Evolutionary conservation across 2,797 vertebrate species (phyloP), one percentile per base, ranked within the genome.

Genomic region (Coregonus ussuriensis): DNA sequence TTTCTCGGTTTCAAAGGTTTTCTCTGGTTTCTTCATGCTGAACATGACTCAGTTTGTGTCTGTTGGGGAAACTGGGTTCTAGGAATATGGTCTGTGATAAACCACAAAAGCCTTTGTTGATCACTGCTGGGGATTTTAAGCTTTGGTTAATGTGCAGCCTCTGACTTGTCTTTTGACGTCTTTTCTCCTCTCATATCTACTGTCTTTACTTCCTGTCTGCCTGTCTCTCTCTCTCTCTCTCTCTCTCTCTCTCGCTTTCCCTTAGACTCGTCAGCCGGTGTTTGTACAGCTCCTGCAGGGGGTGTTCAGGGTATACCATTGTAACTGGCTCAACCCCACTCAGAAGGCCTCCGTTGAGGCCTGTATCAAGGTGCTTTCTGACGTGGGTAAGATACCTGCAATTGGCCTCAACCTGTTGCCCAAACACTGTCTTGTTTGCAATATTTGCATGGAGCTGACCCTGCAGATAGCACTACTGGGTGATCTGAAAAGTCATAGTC

Each of bases 221-320:
- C 35, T 69, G 1, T 77, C 33, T 21, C 18, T 13, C 9, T 4
- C 6, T 4, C 6, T 14, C 51, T 87, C 21, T 71, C 7, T 54
- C 6, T 66, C 53, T 68, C 66, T 66, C 15, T 21, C 18, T 21
- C 67, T 52, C 54, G 4, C 16, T 53, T 21, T 63, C 59, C 29
- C n/a, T 63, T 85, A 95, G 95, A 95, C 95, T 53, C 94, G 95
- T 47, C 98, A 99, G 81, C 98, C 98, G 0, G 97, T 99, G 54
- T 99, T 99, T 51, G 98, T 99, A 0, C 98, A 99, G 82, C 91
- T 99, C 81, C 93, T 99, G 76, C 98, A 99, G 87, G 98, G 98
- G 0, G 98, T 99, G 37, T 99, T 99, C 91, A 91, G 98, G 75
- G 97, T 99, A 0, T 99, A 97, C 90, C 98, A 99, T 89, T 99